These are phyloP conservation scores for Sycophaga agraensis DNA, from an alignment of 1,140 invertebrate species.

Conservation along the genomic window DNA sequence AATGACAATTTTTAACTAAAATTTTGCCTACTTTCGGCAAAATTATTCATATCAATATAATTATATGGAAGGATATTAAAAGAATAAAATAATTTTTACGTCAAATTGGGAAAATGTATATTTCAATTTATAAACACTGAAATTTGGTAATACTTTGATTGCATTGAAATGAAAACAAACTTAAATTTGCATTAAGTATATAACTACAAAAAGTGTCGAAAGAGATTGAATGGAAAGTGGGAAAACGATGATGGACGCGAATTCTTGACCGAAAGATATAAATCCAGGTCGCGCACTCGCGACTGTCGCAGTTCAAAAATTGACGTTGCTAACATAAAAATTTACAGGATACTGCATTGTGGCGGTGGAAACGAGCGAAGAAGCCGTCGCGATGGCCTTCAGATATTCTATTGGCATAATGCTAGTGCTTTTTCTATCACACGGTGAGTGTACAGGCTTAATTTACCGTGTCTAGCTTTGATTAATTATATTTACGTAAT, in stretches of 20 bases:
- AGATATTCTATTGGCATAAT: not conserved
- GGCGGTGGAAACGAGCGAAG: too few species aligned
- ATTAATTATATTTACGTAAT: too few species aligned
- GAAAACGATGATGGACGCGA: conserved; percentile 22
- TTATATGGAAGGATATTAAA: too few species aligned
- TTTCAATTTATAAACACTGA: too few species aligned
- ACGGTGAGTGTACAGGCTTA: not conserved
- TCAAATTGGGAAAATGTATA: too few species aligned
- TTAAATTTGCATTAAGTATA: too few species aligned
- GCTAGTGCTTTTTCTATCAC: not conserved
- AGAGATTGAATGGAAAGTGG: conserved; percentile 4
- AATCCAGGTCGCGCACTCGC: not conserved
- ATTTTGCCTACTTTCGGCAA: too few species aligned
- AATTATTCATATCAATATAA: too few species aligned
- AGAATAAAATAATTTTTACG: too few species aligned
- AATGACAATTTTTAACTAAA: too few species aligned
- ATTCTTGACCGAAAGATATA: conserved; percentile 19
- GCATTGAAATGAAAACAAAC: conserved; percentile 1
- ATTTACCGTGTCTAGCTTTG: too few species aligned
- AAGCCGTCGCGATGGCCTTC: not conserved
- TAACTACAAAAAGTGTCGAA: not conserved
- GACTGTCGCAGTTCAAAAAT: not conserved
- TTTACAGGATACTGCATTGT: too few species aligned
- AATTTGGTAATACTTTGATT: not conserved
- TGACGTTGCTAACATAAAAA: not conserved